These are phyloP conservation scores for Cataglyphis albicans DNA, from an alignment of 2,888 invertebrate species.

Conservation along the genomic window DNA sequence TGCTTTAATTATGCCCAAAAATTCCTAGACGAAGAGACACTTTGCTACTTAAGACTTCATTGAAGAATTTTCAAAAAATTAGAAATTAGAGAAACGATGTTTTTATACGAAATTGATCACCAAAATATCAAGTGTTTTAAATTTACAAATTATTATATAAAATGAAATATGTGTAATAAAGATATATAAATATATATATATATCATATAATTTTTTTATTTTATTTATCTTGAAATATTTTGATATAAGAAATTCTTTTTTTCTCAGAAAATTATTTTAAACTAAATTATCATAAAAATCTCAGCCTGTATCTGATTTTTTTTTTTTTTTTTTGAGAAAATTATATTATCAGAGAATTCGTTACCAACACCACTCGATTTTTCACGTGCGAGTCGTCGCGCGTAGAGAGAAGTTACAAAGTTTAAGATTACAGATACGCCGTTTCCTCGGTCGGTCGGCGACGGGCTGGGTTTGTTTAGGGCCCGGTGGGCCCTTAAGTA, in stretches of 20 bases:
- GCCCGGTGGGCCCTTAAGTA: conserved; percentile 66
- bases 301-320: background rate
- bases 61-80: background rate
- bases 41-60: conserved; percentile 8
- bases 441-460: conserved; percentile 8
- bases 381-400: background rate
- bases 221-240: background rate
- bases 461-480: conserved; percentile 67
- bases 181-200: background rate
- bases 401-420: conserved; percentile 10
- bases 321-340: background rate
- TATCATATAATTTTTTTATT: background rate
- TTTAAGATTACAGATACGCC: conserved; percentile 9
- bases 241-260: background rate
- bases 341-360: background rate
- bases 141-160: background rate
- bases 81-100: background rate
- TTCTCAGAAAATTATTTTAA: background rate
- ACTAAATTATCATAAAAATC: background rate
- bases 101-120: background rate
- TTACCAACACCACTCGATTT: background rate
- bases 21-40: conserved; percentile 55
- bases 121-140: background rate
- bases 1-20: conserved; percentile 71
- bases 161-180: background rate